Evolutionary conservation across 2,888 invertebrate genomes (phyloP), one percentile per base, ranked within the genome.

Genomic region (Cephonodes hylas): DNA sequence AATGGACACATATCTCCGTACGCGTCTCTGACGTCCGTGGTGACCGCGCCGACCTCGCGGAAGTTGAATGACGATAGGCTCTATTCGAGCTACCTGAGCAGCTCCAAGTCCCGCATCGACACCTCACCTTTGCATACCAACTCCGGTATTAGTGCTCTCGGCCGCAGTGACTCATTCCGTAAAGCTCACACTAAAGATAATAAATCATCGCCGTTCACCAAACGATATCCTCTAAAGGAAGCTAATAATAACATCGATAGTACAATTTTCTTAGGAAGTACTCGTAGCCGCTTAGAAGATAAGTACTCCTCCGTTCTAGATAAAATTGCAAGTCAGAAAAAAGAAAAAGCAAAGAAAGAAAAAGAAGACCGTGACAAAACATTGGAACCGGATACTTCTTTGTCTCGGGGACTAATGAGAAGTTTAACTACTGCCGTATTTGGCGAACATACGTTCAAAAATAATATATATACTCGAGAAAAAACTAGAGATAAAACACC

Each of bases 231-330:
- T 71, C 84, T 92, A 61, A 89, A 88, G 72, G 93, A 93, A 79
- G 77, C 92, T 70, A 90, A 92, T 77, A 90, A 89, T 77, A 89
- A 89, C 74, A 84, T 90, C 68, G 90, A 91, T 65, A 81, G 71
- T 66, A 78, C 84, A 13, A 79, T 88, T 71, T 74, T 79, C 71
- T 80, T 93, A 81, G 94, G 94, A 53, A 89, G 89, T 64, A 95
- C 96, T 25, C 93, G 96, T 59, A 94, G 93, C 65, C 94, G 96
- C 18, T 88, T 96, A 73, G 96, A 96, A 88, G 96, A 96, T 80
- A 96, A 96, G 85, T 96, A 96, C 85, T 95, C 96, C 0, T 94
- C 95, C 18, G 94, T 96, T 22, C 88, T 96, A 74, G 96, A 96
- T 77, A 94, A 94, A 76, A 94, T 95, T 71, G 95, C 96, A 25